These are phyloP conservation scores for Chloropsis hardwickii DNA, from an alignment of 2,113 vertebrate species.

Conservation along the genomic window DNA sequence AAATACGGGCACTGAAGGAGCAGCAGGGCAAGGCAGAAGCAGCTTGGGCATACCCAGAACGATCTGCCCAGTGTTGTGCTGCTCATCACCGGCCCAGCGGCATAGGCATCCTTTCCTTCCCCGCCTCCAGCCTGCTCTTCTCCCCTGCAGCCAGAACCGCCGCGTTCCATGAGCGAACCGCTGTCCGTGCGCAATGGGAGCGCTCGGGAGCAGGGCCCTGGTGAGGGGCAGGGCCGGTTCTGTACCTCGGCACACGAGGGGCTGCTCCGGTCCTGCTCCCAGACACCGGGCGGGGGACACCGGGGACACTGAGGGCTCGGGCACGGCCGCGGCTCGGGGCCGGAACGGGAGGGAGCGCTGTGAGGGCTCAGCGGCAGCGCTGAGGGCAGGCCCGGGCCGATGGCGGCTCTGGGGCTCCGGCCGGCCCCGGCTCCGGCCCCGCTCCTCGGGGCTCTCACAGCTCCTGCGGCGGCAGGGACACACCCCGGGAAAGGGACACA, in stretches of 20 bases:
- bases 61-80: neutral
- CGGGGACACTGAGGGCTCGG: neutral
- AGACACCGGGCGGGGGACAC: accelerated
- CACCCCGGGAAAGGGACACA: neutral
- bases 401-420: accelerated
- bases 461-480: neutral
- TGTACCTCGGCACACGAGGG: neutral
- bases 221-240: neutral
- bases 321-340: neutral
- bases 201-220: neutral
- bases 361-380: neutral
- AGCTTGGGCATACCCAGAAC: neutral
- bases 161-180: neutral
- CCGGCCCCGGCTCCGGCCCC: too few species aligned
- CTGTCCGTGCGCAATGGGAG: neutral
- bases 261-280: neutral
- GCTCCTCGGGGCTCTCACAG: neutral
- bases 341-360: neutral
- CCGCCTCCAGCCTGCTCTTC: neutral
- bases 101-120: neutral
- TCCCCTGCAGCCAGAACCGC: neutral
- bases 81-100: neutral
- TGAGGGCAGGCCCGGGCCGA: neutral
- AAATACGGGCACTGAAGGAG: neutral
- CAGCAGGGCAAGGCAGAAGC: neutral